Conservation (phyloP, 2,113 vertebrate species). For the Bos javanicus region DNA sequence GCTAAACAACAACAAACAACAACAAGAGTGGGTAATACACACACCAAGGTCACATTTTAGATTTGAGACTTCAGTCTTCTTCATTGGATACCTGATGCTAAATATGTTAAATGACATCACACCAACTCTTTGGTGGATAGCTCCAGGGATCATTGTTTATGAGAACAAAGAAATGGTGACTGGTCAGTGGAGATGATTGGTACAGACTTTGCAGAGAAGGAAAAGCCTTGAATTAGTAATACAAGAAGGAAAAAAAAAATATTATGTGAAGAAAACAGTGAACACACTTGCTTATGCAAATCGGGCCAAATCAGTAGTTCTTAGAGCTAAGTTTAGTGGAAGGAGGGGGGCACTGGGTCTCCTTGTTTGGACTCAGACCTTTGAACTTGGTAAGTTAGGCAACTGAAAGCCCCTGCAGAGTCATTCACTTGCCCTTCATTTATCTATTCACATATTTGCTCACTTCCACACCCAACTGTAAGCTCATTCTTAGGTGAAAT, state of each 20-base stretch:
- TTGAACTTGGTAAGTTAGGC: neutral
- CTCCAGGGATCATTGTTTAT: neutral
- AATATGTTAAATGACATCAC: neutral
- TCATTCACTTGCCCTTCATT: neutral
- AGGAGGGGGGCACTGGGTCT: neutral
- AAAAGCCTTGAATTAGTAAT: neutral
- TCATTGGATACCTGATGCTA: neutral
- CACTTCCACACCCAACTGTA: neutral
- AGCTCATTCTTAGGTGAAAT: neutral
- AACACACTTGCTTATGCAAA: neutral
- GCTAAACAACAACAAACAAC: neutral
- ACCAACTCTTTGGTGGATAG: neutral
- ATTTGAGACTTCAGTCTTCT: neutral
- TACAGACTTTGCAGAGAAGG: neutral
- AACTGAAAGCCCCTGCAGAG: neutral
- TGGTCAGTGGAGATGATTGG: neutral
- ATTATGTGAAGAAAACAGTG: neutral
- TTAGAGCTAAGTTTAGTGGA: neutral
- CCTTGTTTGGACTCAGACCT: neutral
- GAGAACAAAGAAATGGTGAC: neutral
- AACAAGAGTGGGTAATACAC: neutral
- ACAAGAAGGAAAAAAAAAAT: neutral
- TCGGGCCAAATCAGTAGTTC: neutral
- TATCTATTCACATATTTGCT: neutral
- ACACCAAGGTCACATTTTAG: neutral